A percentile compares a stretch with the other conserved stretches of the same genome.
Conservation (phyloP, 2,797 vertebrate species). For the Poecilia gillii region DNA sequence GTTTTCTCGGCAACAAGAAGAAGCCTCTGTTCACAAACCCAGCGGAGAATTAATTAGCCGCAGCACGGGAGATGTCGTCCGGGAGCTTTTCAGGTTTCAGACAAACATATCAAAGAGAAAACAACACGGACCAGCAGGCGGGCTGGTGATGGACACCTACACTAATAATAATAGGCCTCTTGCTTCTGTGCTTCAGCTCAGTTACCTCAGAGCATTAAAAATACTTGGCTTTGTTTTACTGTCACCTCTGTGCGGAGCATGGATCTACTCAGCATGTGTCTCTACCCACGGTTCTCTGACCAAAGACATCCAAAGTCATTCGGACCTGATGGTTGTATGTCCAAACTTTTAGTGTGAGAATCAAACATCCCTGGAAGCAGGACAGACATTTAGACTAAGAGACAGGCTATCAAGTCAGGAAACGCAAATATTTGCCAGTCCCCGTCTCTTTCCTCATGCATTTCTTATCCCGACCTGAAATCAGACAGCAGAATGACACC, state of each 20-base stretch:
- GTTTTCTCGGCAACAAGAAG: conserved; percentile 27
- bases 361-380: neutral
- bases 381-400: neutral
- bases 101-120: conserved; percentile 36
- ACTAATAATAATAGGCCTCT: conserved; percentile 1
- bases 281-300: conserved; percentile 12
- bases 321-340: conserved; percentile 11
- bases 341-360: conserved; percentile 7
- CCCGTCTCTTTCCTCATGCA: neutral
- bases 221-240: conserved; percentile 24
- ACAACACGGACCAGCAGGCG: neutral
- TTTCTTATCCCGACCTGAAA: neutral
- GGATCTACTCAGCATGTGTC: conserved; percentile 12
- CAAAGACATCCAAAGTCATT: conserved; percentile 29
- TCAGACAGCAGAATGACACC: neutral
- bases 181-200: neutral
- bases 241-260: conserved; percentile 9
- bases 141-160: conserved; percentile 16
- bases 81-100: conserved; percentile 30
- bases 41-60: conserved; percentile 57
- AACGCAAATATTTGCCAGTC: neutral
- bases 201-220: conserved; percentile 13
- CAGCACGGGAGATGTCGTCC: conserved; percentile 22
- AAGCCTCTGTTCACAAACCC: conserved; percentile 31
- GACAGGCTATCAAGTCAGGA: neutral